Evolutionary conservation across 2,888 invertebrate genomes (phyloP).

Genomic region (Dasypolia templi): DNA sequence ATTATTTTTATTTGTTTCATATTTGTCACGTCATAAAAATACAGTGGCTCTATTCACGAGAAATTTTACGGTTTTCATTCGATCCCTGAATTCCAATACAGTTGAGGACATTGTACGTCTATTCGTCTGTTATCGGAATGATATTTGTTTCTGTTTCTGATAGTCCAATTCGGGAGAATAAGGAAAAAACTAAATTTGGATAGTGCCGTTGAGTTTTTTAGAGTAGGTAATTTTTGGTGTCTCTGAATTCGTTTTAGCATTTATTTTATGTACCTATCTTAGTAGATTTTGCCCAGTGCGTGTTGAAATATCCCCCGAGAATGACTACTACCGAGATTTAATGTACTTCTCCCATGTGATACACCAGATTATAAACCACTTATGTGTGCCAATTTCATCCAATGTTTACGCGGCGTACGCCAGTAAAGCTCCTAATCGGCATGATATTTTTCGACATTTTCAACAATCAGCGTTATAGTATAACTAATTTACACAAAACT

Average conservation of each 20-base stretch:
- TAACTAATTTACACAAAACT: background rate
- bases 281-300: background rate
- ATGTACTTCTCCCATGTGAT: background rate
- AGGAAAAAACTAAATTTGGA: conserved; percentile 8
- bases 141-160: conserved; percentile 65
- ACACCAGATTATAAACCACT: no score
- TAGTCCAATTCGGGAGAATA: conserved; percentile 22
- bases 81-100: conserved; percentile 72
- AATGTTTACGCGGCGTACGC: no score
- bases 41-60: conserved; percentile 68
- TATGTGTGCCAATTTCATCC: no score
- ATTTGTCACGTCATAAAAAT: conserved; percentile 79
- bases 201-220: conserved; percentile 20
- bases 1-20: conserved; percentile 76
- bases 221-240: background rate
- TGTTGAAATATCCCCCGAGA: background rate
- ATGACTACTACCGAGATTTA: background rate
- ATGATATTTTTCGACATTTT: background rate
- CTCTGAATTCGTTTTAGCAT: background rate
- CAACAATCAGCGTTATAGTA: background rate
- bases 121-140: conserved; percentile 58
- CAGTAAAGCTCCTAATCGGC: no score
- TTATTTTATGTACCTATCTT: background rate
- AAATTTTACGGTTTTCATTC: conserved; percentile 71
- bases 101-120: conserved; percentile 19